A percentile compares a stretch with the other conserved stretches of the same genome.
These are phyloP conservation scores for Cosmorhoe ocellata DNA, from an alignment of 2,888 invertebrate genomes.

Conservation along the genomic window DNA sequence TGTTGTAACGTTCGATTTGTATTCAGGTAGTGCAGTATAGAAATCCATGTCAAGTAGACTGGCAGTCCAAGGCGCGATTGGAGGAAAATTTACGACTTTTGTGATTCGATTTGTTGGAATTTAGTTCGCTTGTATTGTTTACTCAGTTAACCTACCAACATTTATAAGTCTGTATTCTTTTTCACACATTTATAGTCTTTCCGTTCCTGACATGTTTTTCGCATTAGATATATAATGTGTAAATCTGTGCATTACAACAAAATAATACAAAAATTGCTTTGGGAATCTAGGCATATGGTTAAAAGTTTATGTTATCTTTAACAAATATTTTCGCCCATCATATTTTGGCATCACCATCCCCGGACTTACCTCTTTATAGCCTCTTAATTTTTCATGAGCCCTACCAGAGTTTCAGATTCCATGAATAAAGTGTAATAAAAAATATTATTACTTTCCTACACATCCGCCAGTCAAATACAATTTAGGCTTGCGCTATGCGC, in stretches of 20 bases:
- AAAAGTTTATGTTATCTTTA: too few species aligned
- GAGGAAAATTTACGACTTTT: conserved; percentile 71
- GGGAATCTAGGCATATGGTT: too few species aligned
- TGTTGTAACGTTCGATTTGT: conserved; percentile 74
- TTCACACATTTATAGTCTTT: too few species aligned
- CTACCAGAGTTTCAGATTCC: conserved; percentile 12
- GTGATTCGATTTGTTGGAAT: conserved; percentile 48
- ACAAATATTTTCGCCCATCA: too few species aligned
- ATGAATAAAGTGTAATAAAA: conserved; percentile 40
- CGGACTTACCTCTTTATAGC: conserved; percentile 1
- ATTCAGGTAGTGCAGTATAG: conserved; percentile 72
- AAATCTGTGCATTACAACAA: too few species aligned
- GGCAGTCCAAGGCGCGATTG: conserved; percentile 64
- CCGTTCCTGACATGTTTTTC: too few species aligned
- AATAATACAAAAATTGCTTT: too few species aligned
- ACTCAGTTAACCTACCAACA: neutral
- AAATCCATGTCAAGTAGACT: conserved; percentile 80
- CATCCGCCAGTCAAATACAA: conserved; percentile 74
- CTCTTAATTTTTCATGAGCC: conserved; percentile 16
- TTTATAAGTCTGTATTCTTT: too few species aligned
- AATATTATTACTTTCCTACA: conserved; percentile 68
- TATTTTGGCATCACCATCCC: neutral
- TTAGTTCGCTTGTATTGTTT: conserved; percentile 34
- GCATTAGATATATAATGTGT: too few species aligned
- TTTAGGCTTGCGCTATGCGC: conserved; percentile 72